Evolutionary conservation across 1,140 invertebrate genomes (phyloP).

Genomic region (Drosophila melanogaster): DNA sequence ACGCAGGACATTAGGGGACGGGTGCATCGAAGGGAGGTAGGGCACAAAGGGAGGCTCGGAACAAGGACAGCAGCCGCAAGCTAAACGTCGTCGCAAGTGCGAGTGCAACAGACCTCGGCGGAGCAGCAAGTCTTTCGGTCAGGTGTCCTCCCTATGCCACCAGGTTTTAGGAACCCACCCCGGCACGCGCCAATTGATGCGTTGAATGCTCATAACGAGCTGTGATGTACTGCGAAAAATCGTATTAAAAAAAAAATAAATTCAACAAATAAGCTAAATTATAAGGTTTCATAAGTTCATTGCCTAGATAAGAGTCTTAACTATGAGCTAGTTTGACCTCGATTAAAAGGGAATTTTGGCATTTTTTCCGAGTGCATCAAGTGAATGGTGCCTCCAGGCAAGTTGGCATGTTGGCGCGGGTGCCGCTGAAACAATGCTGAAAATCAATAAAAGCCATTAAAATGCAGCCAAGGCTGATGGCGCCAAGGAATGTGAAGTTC

Average conservation of each 20-base stretch:
- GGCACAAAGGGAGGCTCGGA: conserved; percentile 21
- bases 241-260: too few relatives aligned
- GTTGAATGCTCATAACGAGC: conserved; percentile 71
- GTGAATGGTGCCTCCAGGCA: conserved; percentile 11
- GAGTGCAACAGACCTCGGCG: conserved; percentile 27
- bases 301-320: neutral
- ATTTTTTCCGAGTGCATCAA: conserved; percentile 12
- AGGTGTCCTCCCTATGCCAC: conserved; percentile 14
- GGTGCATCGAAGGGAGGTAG: neutral
- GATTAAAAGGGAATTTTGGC: too few relatives aligned
- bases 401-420: conserved; percentile 20
- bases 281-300: neutral
- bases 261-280: neutral
- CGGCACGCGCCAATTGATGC: conserved; percentile 69
- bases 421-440: conserved; percentile 50
- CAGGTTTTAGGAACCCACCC: conserved; percentile 21
- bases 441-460: conserved; percentile 81
- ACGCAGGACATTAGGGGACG: neutral
- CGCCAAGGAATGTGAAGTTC: conserved; percentile 72
- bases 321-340: too few relatives aligned
- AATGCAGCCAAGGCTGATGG: conserved; percentile 67
- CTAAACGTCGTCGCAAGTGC: conserved; percentile 37
- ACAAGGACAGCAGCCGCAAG: conserved; percentile 42
- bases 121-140: conserved; percentile 15
- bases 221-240: conserved; percentile 3